Evolutionary conservation across 2,113 vertebrate species (phyloP).

Genomic region (Phasianus colchicus): DNA sequence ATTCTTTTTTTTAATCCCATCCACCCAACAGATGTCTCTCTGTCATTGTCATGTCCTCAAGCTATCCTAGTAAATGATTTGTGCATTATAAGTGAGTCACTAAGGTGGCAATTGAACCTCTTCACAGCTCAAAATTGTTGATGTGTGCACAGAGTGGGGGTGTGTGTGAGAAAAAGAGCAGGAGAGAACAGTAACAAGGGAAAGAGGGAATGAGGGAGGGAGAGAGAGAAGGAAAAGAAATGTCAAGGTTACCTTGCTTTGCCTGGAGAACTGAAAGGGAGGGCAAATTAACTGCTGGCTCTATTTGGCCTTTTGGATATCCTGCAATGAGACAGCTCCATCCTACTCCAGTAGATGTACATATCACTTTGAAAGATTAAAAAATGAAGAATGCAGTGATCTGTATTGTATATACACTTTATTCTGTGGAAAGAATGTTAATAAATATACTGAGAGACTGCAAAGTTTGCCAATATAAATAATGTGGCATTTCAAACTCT

Average conservation of each 20-base stretch:
- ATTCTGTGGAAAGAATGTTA: slow-evolving; percentile 76
- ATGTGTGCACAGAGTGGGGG: slow-evolving; percentile 70
- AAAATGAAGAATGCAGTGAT: slow-evolving; percentile 80
- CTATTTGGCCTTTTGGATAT: slow-evolving; percentile 67
- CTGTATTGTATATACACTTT: slow-evolving; percentile 77
- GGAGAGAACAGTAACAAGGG: slow-evolving; percentile 37
- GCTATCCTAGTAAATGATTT: slow-evolving; percentile 81
- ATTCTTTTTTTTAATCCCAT: slow-evolving; percentile 16
- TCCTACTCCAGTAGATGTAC: slow-evolving; percentile 62
- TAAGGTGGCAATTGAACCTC: slow-evolving; percentile 82
- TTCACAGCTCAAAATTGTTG: slow-evolving; percentile 84
- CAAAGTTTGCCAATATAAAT: slow-evolving; percentile 81
- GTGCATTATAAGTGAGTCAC: slow-evolving; percentile 80
- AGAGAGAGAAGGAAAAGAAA: slow-evolving; percentile 38
- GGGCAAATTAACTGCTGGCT: slow-evolving; percentile 60
- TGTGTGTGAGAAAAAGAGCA: slow-evolving; percentile 3
- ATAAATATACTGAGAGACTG: slow-evolving; percentile 75
- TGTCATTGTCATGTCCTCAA: slow-evolving; percentile 84
- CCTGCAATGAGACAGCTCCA: slow-evolving; percentile 29
- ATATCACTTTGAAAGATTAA: slow-evolving; percentile 76
- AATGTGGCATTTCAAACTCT: slow-evolving; percentile 80
- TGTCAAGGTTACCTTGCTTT: slow-evolving; percentile 80
- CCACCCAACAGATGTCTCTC: slow-evolving; percentile 83
- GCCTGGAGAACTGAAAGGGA: slow-evolving; percentile 67
- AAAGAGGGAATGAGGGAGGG: not conserved